Base-by-base conservation (phyloP, 64 coral and sea anemone species). In the Montipora foliosa region DNA sequence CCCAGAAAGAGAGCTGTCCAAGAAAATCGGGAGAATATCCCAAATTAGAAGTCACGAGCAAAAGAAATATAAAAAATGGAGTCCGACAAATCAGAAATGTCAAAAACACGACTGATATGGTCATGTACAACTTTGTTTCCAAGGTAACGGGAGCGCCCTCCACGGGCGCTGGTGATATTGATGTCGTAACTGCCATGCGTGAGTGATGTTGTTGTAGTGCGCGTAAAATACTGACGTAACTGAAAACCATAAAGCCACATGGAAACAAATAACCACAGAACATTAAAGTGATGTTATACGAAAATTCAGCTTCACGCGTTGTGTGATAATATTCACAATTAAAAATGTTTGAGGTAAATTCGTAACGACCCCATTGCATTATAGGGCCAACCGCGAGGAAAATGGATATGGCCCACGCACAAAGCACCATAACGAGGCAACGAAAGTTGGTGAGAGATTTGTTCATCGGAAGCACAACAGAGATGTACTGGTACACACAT, bases 1-100 rank as follows among this genome's bases (percentile, higher is more conserved):
- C 94, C 97, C 97, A 98, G 37, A 98, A 98, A 3, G 97, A 95
- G 44, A 98, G 75, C 16, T 98, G 97, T 17, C 94, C 94, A 2
- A 98, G 66, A 64, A 96, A 79, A 74, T 98, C 97, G 12, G 91
- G 67, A 1, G 97, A 66, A 37, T 90, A 60, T 50, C 75, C 46
- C 12, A 92, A 89, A 15, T 93, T 81, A 16, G 64, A 85, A 0
- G 94, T 92, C 7, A 82, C 77, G 1, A 96, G 77, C 16, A 98
- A 49, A 49, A 98, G 84, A 82, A 94, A 96, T 8, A 98, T 57
- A 80, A 96, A 94, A 77, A 98, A 91, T 0, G 97, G 97, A 67
- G 97, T 98, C 59, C 97, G 64, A n/a, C 97, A 98, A 44, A 96
- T 69, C 6, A 98, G 5, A 51, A 98, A 96, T 14, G 95, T 91